Evolutionary conservation across 2,888 invertebrate genomes (phyloP), one percentile per base, ranked within the genome.

Genomic region (Hetaerina titia): DNA sequence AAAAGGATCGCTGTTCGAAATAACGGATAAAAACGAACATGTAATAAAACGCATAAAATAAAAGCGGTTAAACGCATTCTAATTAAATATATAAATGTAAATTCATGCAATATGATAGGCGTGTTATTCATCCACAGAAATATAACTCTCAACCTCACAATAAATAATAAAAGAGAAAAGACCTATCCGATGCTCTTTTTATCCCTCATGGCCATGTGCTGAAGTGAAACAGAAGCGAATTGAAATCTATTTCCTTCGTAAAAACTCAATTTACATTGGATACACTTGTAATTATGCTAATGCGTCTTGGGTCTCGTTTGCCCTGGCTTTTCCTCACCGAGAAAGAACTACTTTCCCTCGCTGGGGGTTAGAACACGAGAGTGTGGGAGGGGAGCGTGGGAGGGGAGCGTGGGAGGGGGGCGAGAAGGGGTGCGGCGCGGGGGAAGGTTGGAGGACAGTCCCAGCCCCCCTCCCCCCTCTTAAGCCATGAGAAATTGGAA

Each of bases 211-310:
- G 31, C 81, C 9, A 81, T 25, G 9, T 81, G 13, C 31, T 31
- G 19, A 81, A 31, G 13, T 11, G 81, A 31, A 31, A 25, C 81
- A 31, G 81, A 31, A 31, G 31, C 81, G 81, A 81, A 6, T 11
- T 81, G 81, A 81, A 81, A 31, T 81, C 25, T 31, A 15, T 81
- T 81, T 31, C 25, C 81, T 31, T 25, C 81, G 81, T 11, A 13
- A 8, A 15, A 22, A 81, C 31, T 81, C 81, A 25, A 31, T 81
- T 81, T 81, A 31, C 81, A 81, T 81, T 31, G 31, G 81, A 81
- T 81, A 4, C n/a, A 69, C 69, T 69, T 31, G 81, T 31, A 81
- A 81, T 81, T 81, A 81, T 81, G 81, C 81, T 81, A 81, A 81
- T 81, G 81, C 13, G 31, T 13, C 81, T 81, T 81, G 31, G n/a